Conservation (phyloP, 2,113 vertebrate species). For the Ailurus styani region DNA sequence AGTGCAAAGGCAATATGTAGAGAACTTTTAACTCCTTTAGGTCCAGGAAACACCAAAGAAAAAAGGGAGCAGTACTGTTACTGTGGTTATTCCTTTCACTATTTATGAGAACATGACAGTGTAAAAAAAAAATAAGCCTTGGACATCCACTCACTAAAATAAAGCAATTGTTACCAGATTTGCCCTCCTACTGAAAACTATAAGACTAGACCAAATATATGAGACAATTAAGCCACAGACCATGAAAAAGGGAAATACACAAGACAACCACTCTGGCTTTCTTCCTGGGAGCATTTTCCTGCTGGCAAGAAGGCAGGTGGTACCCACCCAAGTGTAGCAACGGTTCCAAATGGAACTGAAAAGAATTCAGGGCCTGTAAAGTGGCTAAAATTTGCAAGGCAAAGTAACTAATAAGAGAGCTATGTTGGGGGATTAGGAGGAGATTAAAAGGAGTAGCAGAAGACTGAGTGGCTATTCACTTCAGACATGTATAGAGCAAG, state of each 20-base stretch:
- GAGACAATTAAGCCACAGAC: background rate
- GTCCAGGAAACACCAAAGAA: background rate
- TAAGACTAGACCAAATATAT: background rate
- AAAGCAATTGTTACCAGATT: background rate
- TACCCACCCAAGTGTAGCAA: background rate
- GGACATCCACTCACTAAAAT: background rate
- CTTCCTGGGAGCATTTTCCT: background rate
- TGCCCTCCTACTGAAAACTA: background rate
- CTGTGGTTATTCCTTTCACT: background rate
- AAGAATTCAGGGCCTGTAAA: background rate
- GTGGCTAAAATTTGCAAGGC: background rate
- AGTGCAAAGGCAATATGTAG: background rate
- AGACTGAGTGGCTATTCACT: background rate
- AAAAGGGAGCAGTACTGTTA: background rate
- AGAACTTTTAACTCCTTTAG: background rate
- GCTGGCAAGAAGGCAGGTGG: background rate
- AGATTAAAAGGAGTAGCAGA: background rate
- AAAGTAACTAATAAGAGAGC: background rate
- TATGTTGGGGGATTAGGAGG: accelerated
- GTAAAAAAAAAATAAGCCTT: background rate
- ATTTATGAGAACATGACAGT: background rate
- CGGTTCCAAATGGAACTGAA: background rate
- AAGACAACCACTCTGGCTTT: background rate
- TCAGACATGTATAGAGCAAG: background rate
- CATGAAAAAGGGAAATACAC: background rate